Evolutionary conservation across 2,888 invertebrate genomes (phyloP).

Genomic region (Sepioteuthis lessoniana): DNA sequence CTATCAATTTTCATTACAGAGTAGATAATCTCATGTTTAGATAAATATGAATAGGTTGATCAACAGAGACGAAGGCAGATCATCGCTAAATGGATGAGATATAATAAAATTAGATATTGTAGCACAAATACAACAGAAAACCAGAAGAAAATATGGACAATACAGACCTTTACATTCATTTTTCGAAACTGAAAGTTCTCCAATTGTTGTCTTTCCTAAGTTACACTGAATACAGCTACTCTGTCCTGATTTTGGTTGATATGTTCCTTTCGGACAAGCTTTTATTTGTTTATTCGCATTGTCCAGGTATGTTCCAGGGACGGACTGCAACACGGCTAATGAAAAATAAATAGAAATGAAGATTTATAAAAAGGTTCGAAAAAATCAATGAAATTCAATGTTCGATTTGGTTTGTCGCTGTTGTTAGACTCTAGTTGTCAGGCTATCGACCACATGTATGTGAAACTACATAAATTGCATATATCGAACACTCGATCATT

Average conservation of each 20-base stretch:
- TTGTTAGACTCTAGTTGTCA: too few species aligned
- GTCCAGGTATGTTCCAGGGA: not conserved
- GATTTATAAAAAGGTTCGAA: too few species aligned
- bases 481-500: too few species aligned
- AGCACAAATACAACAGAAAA: not conserved
- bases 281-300: not conserved
- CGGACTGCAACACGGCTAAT: not conserved
- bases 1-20: too few species aligned
- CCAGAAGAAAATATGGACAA: not conserved
- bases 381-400: too few species aligned
- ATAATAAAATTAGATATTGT: not conserved
- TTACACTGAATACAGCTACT: not conserved
- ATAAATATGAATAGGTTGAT: too few species aligned
- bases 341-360: not conserved
- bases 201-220: not conserved
- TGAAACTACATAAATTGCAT: too few species aligned
- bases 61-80: too few species aligned
- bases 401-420: too few species aligned
- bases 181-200: not conserved
- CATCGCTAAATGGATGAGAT: too few species aligned
- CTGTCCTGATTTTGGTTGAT: not conserved
- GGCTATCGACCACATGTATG: too few species aligned
- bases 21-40: too few species aligned
- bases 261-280: conserved; percentile 14
- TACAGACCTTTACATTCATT: not conserved